phyloP scores from a whole-genome alignment of 2,888 invertebrate species.

The Temnothorax ravouxi region DNA sequence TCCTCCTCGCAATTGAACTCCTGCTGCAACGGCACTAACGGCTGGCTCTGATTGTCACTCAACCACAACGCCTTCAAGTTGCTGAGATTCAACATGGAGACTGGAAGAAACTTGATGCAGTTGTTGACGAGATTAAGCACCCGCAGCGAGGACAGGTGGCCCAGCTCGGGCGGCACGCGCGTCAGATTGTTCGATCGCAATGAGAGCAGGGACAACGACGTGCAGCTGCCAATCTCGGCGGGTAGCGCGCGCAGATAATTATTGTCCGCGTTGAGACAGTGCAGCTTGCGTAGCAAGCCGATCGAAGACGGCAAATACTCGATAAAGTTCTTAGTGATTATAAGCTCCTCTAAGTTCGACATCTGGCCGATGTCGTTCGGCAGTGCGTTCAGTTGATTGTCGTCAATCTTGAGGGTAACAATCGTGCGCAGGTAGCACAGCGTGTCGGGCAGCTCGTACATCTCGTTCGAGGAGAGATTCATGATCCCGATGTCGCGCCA shows the following conservation, averaged over 20 bases:
- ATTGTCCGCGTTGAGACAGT: conserved; percentile 95
- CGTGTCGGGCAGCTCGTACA: conserved; percentile 92
- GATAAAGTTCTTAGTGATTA: conserved; percentile 94
- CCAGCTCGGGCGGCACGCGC: conserved; percentile 95
- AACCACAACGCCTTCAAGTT: conserved; percentile 96
- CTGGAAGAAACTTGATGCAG: conserved; percentile 93
- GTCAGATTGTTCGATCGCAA: conserved; percentile 93
- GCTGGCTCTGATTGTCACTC: conserved; percentile 97
- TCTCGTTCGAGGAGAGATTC: conserved; percentile 93
- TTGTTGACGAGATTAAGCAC: conserved; percentile 97
- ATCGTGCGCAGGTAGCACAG: conserved; percentile 93
- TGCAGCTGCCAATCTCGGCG: conserved; percentile 96
- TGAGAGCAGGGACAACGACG: conserved; percentile 93
- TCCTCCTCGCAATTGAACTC: conserved; percentile 93
- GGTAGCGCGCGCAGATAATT: conserved; percentile 94
- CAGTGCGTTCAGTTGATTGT: conserved; percentile 93
- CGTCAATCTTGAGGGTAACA: conserved; percentile 95
- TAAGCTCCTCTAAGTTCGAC: conserved; percentile 93
- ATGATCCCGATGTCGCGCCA: conserved; percentile 93
- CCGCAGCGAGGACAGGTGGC: conserved; percentile 93
- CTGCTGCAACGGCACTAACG: conserved; percentile 95
- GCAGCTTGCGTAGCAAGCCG: conserved; percentile 94
- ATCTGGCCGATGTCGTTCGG: conserved; percentile 95
- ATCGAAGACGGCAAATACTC: conserved; percentile 93
- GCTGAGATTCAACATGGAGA: conserved; percentile 94